Conservation (phyloP, 2,888 invertebrate species). For the Schizotus pectinicornis region DNA sequence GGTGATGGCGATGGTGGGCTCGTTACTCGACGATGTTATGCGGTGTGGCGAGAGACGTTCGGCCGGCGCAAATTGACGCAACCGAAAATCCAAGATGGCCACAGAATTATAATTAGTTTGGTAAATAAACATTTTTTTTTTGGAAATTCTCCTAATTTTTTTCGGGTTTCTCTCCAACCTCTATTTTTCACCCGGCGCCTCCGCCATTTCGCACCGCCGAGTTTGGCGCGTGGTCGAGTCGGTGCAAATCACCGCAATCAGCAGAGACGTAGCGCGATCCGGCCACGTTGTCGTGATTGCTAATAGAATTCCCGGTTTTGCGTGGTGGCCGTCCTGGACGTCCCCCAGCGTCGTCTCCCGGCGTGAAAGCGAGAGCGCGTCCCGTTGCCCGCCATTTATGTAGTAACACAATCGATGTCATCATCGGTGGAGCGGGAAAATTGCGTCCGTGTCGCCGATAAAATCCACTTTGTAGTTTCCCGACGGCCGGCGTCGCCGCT, state of each 20-base stretch:
- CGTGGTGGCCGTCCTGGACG: too few relatives aligned
- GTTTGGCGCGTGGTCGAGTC: too few relatives aligned
- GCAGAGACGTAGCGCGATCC: too few relatives aligned
- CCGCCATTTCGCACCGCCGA: too few relatives aligned
- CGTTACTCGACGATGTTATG: constrained; percentile 33
- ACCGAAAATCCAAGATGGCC: background rate
- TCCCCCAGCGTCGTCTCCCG: background rate
- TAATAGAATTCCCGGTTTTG: too few relatives aligned
- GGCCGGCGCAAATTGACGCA: background rate
- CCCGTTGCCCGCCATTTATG: background rate
- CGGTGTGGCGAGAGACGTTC: background rate
- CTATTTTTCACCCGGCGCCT: too few relatives aligned
- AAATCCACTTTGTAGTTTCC: constrained; percentile 38
- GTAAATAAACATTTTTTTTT: too few relatives aligned
- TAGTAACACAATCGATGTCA: constrained; percentile 2
- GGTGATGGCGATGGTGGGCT: constrained; percentile 35
- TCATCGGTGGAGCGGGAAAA: background rate
- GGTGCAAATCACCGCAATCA: too few relatives aligned
- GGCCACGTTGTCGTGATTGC: too few relatives aligned
- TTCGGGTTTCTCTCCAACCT: too few relatives aligned
- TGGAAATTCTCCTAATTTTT: too few relatives aligned
- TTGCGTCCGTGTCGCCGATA: constrained; percentile 26
- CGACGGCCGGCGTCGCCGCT: constrained; percentile 48
- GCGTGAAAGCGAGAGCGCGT: constrained; percentile 6
- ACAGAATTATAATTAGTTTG: too few relatives aligned